Conservation (phyloP, 2,888 invertebrate species). For the Lepidocyrtinus sp. region DNA sequence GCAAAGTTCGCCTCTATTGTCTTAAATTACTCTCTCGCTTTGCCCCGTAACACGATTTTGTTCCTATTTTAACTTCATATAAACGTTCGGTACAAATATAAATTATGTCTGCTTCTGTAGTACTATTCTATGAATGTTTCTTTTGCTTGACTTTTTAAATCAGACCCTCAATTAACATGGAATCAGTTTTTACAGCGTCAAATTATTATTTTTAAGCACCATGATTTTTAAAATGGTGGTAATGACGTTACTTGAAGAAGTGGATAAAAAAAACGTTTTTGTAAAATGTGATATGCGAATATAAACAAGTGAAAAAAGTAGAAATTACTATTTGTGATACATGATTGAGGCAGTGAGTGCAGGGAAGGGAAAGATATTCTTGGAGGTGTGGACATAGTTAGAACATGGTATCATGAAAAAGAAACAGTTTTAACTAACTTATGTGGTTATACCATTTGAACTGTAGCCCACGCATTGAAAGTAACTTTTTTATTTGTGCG, state of each 20-base stretch:
- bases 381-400: too few relatives aligned
- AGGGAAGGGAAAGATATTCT: background rate
- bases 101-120: background rate
- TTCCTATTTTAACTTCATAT: background rate
- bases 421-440: slow-evolving; percentile 1
- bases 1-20: background rate
- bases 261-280: background rate
- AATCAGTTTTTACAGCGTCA: slow-evolving; percentile 36
- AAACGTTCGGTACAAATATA: background rate
- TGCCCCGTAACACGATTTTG: background rate
- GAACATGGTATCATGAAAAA: too few relatives aligned
- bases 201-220: slow-evolving; percentile 5
- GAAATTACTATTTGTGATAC: background rate
- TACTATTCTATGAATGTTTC: slow-evolving; percentile 22
- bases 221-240: background rate
- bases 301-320: background rate
- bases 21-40: too few relatives aligned
- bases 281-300: slow-evolving; percentile 7
- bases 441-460: slow-evolving; percentile 68
- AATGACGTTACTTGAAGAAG: background rate
- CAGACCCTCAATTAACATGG: slow-evolving; percentile 56
- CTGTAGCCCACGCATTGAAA: slow-evolving; percentile 70
- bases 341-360: slow-evolving; percentile 18
- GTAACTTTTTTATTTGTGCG: slow-evolving; percentile 69
- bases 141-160: slow-evolving; percentile 52